A percentile compares a stretch with the other conserved stretches of the same genome.
These are phyloP conservation scores for Microcebus griseorufus DNA, from an alignment of 2,113 vertebrate genomes.

Conservation along the genomic window DNA sequence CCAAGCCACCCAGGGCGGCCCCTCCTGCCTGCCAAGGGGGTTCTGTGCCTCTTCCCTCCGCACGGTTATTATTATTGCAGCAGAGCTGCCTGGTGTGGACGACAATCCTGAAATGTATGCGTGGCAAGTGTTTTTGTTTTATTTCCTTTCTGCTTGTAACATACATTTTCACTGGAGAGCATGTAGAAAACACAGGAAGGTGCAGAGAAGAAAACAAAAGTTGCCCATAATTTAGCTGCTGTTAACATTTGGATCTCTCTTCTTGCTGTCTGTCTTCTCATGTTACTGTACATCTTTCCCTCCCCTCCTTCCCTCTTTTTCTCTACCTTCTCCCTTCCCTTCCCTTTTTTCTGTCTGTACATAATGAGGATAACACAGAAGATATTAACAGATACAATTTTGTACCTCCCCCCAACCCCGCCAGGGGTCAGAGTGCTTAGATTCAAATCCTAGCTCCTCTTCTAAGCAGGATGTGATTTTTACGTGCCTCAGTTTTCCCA, in stretches of 20 bases:
- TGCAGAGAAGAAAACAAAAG: background rate
- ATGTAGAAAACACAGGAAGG: background rate
- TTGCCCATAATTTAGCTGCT: background rate
- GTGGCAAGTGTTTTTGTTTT: background rate
- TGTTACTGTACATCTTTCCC: background rate
- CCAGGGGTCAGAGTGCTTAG: background rate
- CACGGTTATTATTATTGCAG: background rate
- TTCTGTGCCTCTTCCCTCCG: background rate
- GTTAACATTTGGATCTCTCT: no score
- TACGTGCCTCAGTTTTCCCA: background rate
- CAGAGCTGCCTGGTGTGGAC: background rate
- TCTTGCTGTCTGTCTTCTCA: background rate
- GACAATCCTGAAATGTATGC: background rate
- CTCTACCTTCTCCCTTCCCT: accelerated
- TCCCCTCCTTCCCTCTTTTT: accelerated
- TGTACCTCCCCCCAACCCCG: background rate
- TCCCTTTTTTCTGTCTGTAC: background rate
- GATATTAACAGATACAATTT: background rate
- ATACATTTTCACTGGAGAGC: background rate
- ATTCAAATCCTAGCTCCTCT: background rate
- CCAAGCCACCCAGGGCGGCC: background rate
- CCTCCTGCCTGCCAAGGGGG: accelerated
- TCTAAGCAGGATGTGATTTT: background rate
- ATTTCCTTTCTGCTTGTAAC: background rate
- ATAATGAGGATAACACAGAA: background rate